Conservation (phyloP, 2,797 vertebrate species). For the Eupleurogrammus muticus region DNA sequence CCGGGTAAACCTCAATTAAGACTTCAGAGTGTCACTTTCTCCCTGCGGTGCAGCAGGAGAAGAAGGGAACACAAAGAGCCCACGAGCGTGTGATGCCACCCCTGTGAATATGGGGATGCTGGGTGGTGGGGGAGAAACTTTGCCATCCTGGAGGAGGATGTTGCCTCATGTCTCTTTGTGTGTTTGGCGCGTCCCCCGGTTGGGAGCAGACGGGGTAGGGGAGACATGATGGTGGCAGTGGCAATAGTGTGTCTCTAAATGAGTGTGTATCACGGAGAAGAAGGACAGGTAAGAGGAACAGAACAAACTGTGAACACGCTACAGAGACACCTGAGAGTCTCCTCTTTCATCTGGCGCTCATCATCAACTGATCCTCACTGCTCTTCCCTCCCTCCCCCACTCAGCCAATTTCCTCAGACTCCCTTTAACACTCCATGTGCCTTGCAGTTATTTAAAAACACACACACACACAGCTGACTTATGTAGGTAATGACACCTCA, state of each 20-base stretch:
- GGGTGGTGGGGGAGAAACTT: constrained; percentile 74
- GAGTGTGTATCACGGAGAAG: constrained; percentile 48
- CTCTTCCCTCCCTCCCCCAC: constrained; percentile 30
- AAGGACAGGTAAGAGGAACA: constrained; percentile 68
- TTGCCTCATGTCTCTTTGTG: constrained; percentile 86
- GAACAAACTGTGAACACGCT: constrained; percentile 52
- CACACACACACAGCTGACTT: constrained; percentile 68
- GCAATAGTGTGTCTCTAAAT: constrained; percentile 48
- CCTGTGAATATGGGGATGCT: constrained; percentile 72
- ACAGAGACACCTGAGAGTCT: constrained; percentile 63
- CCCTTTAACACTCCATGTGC: constrained; percentile 52
- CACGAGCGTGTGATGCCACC: constrained; percentile 76
- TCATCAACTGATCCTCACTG: constrained; percentile 63
- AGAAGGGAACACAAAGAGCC: constrained; percentile 76
- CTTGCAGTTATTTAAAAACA: constrained; percentile 39
- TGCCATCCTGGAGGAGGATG: constrained; percentile 83
- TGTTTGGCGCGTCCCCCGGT: constrained; percentile 74
- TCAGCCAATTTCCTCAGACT: constrained; percentile 70
- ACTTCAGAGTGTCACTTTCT: constrained; percentile 81
- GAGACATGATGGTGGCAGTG: constrained; percentile 47
- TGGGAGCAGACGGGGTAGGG: constrained; percentile 51
- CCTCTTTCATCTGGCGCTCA: constrained; percentile 70
- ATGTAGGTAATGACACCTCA: constrained; percentile 84
- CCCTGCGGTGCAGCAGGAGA: constrained; percentile 66
- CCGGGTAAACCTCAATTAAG: constrained; percentile 83